Base-by-base conservation (phyloP, 2,113 vertebrate species). In the Athene noctua region DNA sequence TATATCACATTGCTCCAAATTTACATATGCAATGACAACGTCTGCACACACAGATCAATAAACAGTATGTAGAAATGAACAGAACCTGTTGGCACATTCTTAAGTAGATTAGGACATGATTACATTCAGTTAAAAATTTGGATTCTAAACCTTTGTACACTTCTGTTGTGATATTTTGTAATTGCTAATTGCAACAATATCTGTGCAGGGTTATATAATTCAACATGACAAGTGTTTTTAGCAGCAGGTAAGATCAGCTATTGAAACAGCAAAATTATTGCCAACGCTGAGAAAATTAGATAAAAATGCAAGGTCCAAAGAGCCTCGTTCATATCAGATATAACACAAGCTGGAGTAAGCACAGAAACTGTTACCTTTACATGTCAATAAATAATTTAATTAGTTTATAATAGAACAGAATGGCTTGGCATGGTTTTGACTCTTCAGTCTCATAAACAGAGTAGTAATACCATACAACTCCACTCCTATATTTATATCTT, bases 121-220 rank as follows among this genome's bases (percentile, higher is more conserved):
- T 92, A 52, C 44, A 66, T 70, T 36, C n/a, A 29, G 63, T 26
- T 61, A 72, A 63, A 96, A 94, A 71, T 82, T 77, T 91, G 96
- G 91, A 89, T 94, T 85, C 68, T n/a, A 58, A 97, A 85, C 84
- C 92, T 95, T 89, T 90, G 92, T 87, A 22, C 86, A 51, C 71
- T 89, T 92, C 80, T 96, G 92, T 74, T 92, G 93, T 89, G 92
- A 78, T 95, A 77, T 91, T 96, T 91, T 91, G 89, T 91, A 91
- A 89, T 80, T 94, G 88, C 71, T 97, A 97, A 95, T 91, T 94
- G 80, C 81, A 90, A 63, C 89, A 80, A 6, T 94, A 63, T 86
- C 82, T 80, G 72, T 57, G 65, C 88, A 92, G 84, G 71, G 44
- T 61, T 61, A 9, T 68, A 81, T 87, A 95, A 96, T 95, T 94